phyloP scores from a whole-genome alignment of 2,113 vertebrate species.

The Rhagologus leucostigma region DNA sequence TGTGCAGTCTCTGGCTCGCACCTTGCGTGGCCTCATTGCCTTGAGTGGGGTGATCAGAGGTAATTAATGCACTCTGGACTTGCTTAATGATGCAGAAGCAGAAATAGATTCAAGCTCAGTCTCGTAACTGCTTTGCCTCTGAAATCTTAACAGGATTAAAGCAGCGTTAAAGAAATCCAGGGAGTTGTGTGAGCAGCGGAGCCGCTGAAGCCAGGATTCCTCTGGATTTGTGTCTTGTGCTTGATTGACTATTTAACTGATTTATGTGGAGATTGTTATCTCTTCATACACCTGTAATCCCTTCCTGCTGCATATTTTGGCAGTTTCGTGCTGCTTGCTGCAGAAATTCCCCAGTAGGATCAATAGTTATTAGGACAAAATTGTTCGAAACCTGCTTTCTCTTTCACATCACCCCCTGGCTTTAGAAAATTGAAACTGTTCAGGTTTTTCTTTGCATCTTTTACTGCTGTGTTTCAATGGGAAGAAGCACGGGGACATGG shows the following conservation, averaged over 20 bases:
- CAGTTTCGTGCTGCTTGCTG: background rate
- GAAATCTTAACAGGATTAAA: constrained; percentile 20
- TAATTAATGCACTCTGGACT: constrained; percentile 24
- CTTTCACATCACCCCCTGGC: background rate
- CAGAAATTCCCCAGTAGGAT: background rate
- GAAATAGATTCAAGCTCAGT: background rate
- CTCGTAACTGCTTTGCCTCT: background rate
- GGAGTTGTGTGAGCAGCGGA: background rate
- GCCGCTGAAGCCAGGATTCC: background rate
- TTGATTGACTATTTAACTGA: constrained; percentile 25
- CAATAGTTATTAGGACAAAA: background rate
- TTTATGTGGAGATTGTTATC: background rate
- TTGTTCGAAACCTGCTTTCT: background rate
- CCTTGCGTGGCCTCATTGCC: background rate
- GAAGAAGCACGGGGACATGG: accelerated
- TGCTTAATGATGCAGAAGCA: constrained; percentile 8
- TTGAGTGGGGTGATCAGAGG: background rate
- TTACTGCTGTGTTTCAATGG: background rate
- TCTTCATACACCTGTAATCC: background rate
- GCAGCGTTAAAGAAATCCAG: background rate
- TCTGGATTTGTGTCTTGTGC: constrained; percentile 16
- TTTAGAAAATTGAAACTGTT: background rate
- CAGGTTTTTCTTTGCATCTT: background rate
- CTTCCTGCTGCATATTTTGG: background rate
- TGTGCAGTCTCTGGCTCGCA: background rate